Base-by-base conservation (phyloP, 1,140 invertebrate species). In the Centruroides vittatus region DNA sequence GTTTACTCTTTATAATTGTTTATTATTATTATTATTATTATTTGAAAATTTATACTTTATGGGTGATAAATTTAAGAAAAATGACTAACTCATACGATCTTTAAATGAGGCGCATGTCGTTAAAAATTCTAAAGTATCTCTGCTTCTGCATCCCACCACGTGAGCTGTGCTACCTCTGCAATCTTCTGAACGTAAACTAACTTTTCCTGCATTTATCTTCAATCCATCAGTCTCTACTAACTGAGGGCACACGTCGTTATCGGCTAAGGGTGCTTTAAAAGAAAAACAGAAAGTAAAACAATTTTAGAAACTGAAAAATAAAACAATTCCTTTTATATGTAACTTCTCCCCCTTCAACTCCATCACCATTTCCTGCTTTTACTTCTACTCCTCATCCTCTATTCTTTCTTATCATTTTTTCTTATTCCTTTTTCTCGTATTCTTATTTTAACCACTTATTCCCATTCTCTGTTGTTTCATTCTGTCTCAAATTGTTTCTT, bases 81-180 rank as follows among this genome's bases (percentile, higher is more conserved):
- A 57, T 49, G 55, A 60, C 66, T 67, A 58, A 67, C 66, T 64
- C 50, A 59, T 65, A 52, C 64, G 66, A 35, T 69, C 68, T 57
- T 66, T 64, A 53, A 70, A 63, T 48, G 67, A 64, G 5, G 71
- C 68, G 57, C 73, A 74, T 35, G 63, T 69, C 1, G 70, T 67
- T 35, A 71, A 65, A 56, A 74, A 72, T 50, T 74, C 69, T 56
- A 74, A 66, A 6, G 67, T 68, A 51, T 66, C 69, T 35, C 62
- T 56, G 57, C 67, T 57, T 35, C 69, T 64, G 56, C 71, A 72
- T 47, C 70, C 71, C 23, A 71, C 68, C 9, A 68, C 65, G 11
- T 68, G 59, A 35, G 61, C 62, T 5, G 64, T 62, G 48, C 66
- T 68, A 13, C 58, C 60, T 47, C 63, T 55, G 59, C 67, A 68